Evolutionary conservation across 2,888 invertebrate species (phyloP), one percentile per base, ranked within the genome.

Genomic region (Elysia crispata): DNA sequence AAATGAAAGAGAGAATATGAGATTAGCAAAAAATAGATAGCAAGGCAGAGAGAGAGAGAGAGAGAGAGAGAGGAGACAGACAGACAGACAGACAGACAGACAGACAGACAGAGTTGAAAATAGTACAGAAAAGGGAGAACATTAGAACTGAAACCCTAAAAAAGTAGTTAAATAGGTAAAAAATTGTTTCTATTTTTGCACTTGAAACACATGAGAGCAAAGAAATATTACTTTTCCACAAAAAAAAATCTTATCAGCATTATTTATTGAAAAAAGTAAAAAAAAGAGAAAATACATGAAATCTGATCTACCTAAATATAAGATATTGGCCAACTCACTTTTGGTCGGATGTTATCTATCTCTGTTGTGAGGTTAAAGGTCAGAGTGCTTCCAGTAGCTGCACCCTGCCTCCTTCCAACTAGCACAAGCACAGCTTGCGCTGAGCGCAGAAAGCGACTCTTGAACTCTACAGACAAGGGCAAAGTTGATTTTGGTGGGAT

Each of bases 381-480:
- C 80, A 91, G 83, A 20, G 91, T 92, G 50, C 89, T 87, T 0
- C 91, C 91, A 1, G 88, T 85, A 31, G 87, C 85, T 30, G 90
- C 85, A 5, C 91, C 91, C 69, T 90, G 89, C 75, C 90, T 83
- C 54, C 89, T 85, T 6, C 91, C 91, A 31, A 90, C 88, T 62
- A 92, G 84, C 5, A 92, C 87, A 23, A 92, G 85, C 11, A 87
- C 86, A 11, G 91, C 92, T 60, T 91, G 89, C 0, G 91, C 89
- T 5, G 91, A 88, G 15, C 91, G 84, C 60, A 92, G 85, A 84
- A 90, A 91, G 20, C 88, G 82, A 69, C 88, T 89, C 15, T 85
- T 86, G 79, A 89, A 89, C 80, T 89, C 88, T 15, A 90, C 87
- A 67, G 86, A 83, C 41, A 91, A 82, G 8, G 87, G 87, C 3